Conservation (phyloP, 2,888 invertebrate species). For the Epirrita christyi region DNA sequence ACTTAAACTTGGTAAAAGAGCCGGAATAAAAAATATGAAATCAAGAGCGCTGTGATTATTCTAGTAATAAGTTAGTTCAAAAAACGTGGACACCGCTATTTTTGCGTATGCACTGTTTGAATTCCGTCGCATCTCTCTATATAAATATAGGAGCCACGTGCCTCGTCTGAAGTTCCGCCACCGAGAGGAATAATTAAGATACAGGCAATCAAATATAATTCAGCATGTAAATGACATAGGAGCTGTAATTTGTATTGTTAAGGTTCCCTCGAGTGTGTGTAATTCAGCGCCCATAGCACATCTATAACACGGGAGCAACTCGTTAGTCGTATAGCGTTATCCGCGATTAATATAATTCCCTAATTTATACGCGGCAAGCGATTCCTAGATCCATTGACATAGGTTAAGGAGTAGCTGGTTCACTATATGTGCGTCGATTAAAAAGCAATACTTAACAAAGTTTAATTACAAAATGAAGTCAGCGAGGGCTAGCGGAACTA, state of each 20-base stretch:
- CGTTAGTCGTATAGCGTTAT: conserved; percentile 55
- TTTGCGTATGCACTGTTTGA: too few species aligned
- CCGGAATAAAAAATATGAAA: too few species aligned
- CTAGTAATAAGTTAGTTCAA: too few species aligned
- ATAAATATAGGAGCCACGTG: too few species aligned
- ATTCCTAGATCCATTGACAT: conserved; percentile 40
- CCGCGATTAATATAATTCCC: conserved; percentile 77
- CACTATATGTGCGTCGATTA: neutral
- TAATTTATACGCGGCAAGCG: conserved; percentile 73
- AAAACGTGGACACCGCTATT: too few species aligned
- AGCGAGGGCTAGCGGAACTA: too few species aligned
- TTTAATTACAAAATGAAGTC: too few species aligned
- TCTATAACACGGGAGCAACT: conserved; percentile 47
- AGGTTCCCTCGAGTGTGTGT: conserved; percentile 10
- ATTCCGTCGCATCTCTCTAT: too few species aligned
- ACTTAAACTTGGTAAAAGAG: too few species aligned
- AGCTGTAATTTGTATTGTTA: conserved; percentile 25
- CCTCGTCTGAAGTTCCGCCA: conserved; percentile 14
- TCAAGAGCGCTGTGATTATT: too few species aligned
- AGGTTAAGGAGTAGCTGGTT: conserved; percentile 7
- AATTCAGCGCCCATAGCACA: conserved; percentile 8
- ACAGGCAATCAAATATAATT: conserved; percentile 33
- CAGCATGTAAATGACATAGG: conserved; percentile 34
- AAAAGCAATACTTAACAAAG: too few species aligned
- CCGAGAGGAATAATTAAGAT: conserved; percentile 8